Evolutionary conservation across 2,888 invertebrate genomes (phyloP).

Genomic region (Carabus problematicus): DNA sequence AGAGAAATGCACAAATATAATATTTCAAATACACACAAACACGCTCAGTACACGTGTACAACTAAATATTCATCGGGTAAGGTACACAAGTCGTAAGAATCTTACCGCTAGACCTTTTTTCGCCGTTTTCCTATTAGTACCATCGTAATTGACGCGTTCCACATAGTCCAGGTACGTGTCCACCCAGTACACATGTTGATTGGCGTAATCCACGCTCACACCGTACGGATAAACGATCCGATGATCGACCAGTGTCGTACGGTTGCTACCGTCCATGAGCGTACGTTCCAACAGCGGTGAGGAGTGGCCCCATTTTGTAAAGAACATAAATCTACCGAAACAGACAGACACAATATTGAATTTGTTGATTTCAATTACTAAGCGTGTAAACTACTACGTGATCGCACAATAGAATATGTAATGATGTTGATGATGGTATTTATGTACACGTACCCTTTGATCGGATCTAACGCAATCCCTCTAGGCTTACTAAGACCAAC

Average conservation of each 20-base stretch:
- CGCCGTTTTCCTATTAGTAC: slow-evolving; percentile 69
- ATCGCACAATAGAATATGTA: too few relatives aligned
- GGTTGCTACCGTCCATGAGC: slow-evolving; percentile 69
- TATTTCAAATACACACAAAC: slow-evolving; percentile 3
- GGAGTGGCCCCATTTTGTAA: slow-evolving; percentile 75
- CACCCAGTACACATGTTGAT: slow-evolving; percentile 78
- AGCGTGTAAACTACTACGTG: too few relatives aligned
- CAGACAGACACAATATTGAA: not conserved
- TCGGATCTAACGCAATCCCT: slow-evolving; percentile 81
- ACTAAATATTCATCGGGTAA: too few relatives aligned
- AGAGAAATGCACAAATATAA: slow-evolving; percentile 44
- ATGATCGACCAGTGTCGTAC: slow-evolving; percentile 66
- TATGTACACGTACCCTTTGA: slow-evolving; percentile 67
- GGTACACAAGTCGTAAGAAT: too few relatives aligned
- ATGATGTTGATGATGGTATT: too few relatives aligned
- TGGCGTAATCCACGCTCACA: slow-evolving; percentile 75
- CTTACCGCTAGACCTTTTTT: slow-evolving; percentile 62
- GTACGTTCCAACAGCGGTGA: slow-evolving; percentile 71
- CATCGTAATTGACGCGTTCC: slow-evolving; percentile 80
- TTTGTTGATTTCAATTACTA: too few relatives aligned
- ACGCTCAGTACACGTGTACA: not conserved
- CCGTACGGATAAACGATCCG: slow-evolving; percentile 82
- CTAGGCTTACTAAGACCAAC: slow-evolving; percentile 72
- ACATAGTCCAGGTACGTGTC: slow-evolving; percentile 82
- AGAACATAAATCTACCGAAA: slow-evolving; percentile 72